phyloP scores from a whole-genome alignment of 92 coral and sea anemone species.

The Epizoanthus fatuus region DNA sequence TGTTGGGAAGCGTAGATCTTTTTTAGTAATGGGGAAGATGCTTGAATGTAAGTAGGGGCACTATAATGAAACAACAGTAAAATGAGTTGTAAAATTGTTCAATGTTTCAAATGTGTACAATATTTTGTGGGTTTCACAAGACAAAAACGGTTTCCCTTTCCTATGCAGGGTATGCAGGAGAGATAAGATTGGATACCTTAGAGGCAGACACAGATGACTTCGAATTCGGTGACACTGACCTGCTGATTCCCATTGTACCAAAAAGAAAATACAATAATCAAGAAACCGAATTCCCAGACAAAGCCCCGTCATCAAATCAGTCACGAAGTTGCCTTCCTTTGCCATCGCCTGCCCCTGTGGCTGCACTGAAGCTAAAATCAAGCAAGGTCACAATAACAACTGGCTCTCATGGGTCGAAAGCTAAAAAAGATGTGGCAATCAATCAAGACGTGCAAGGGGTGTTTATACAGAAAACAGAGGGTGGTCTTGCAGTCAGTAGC shows the following conservation, averaged over 20 bases:
- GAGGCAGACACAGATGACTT: slow-evolving; percentile 20
- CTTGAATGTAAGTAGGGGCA: too few species aligned
- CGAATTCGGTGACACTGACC: not conserved
- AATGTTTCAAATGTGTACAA: too few species aligned
- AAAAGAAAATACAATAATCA: slow-evolving; percentile 10
- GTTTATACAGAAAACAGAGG: not conserved
- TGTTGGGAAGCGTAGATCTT: too few species aligned
- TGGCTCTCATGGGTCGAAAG: slow-evolving; percentile 18
- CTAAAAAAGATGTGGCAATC: slow-evolving; percentile 10
- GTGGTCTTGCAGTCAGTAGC: not conserved
- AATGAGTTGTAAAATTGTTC: too few species aligned
- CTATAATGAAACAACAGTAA: too few species aligned
- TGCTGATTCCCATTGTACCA: slow-evolving; percentile 1
- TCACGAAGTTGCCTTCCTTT: not conserved
- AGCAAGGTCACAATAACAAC: not conserved
- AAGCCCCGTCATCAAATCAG: slow-evolving; percentile 4
- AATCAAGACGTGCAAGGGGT: slow-evolving; percentile 5
- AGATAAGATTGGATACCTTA: slow-evolving; percentile 23
- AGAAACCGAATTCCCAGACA: not conserved
- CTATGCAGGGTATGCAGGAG: not conserved
- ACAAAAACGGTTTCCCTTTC: too few species aligned
- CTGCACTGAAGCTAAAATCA: slow-evolving; percentile 2
- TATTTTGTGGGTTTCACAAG: too few species aligned
- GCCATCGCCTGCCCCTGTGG: slow-evolving; percentile 16
- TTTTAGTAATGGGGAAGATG: too few species aligned